These are phyloP conservation scores for Diplodus sargus DNA, from an alignment of 2,797 vertebrate species.

Conservation along the genomic window DNA sequence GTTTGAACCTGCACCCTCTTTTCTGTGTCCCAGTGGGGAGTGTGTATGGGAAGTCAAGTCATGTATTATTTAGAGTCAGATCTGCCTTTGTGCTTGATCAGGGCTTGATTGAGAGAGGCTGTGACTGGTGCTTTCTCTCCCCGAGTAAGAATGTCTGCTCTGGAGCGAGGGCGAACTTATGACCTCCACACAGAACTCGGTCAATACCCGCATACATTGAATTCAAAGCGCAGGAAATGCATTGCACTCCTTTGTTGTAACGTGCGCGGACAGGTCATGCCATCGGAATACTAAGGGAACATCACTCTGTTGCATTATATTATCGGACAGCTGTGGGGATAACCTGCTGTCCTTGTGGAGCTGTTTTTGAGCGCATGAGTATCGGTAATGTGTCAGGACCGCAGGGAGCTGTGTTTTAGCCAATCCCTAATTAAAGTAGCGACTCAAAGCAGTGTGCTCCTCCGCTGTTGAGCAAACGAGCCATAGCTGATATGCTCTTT, in stretches of 20 bases:
- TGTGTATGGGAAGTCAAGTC: conserved; percentile 73
- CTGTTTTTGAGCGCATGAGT: conserved; percentile 61
- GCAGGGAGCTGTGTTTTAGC: conserved; percentile 89
- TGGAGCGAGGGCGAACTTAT: conserved; percentile 64
- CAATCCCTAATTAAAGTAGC: conserved; percentile 92
- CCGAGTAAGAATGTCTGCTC: conserved; percentile 29
- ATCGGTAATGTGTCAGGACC: conserved; percentile 80
- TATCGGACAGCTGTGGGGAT: conserved; percentile 45
- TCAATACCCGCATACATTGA: conserved; percentile 36
- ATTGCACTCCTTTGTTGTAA: conserved; percentile 4
- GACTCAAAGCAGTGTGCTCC: conserved; percentile 84
- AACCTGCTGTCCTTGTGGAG: conserved; percentile 49
- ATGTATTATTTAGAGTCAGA: conserved; percentile 84
- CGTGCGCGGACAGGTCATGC: conserved; percentile 11
- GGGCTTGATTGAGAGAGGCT: conserved; percentile 75
- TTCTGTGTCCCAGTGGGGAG: conserved; percentile 68
- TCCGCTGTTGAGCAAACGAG: conserved; percentile 89
- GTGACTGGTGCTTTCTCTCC: conserved; percentile 50
- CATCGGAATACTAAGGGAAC: conserved; percentile 32
- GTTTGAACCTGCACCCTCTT: conserved; percentile 75
- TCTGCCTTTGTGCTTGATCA: conserved; percentile 81
- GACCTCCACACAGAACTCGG: conserved; percentile 37
- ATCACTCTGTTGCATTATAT: conserved; percentile 32
- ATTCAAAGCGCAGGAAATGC: conserved; percentile 28
- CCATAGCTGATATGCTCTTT: conserved; percentile 94